These are phyloP conservation scores for Castor canadensis DNA, from an alignment of 2,113 vertebrate genomes.

Conservation along the genomic window DNA sequence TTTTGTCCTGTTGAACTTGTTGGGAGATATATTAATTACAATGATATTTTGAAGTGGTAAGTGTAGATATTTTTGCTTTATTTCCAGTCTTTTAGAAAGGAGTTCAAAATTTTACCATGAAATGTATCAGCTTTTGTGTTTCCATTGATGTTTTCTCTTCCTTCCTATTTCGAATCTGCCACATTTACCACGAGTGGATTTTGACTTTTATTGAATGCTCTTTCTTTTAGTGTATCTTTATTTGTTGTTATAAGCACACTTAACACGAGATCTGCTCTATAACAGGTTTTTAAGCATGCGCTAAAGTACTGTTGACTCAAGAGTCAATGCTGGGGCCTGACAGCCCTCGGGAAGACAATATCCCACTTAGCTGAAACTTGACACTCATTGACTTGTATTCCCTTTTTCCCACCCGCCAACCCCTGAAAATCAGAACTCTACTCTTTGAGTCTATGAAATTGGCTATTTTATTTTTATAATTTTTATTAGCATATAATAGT, in stretches of 20 bases:
- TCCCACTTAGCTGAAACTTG: neutral
- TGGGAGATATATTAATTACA: neutral
- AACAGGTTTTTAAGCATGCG: too few species aligned
- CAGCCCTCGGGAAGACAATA: too few species aligned
- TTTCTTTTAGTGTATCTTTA: neutral
- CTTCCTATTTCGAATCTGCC: too few species aligned
- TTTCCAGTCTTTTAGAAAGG: neutral
- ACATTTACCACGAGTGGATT: too few species aligned
- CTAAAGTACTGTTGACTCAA: too few species aligned
- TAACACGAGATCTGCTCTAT: too few species aligned
- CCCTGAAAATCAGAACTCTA: neutral
- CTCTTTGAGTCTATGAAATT: neutral
- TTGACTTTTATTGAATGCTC: neutral
- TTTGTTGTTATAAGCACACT: too few species aligned
- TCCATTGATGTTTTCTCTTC: neutral
- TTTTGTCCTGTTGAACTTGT: neutral
- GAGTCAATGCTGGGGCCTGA: too few species aligned
- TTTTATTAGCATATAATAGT: too few species aligned
- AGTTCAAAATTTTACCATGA: neutral
- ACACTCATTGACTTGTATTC: neutral
- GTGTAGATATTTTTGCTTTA: neutral
- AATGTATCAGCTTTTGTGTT: neutral
- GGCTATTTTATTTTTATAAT: neutral
- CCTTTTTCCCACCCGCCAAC: neutral
- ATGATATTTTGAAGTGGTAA: neutral